A percentile compares a stretch with the other conserved stretches of the same genome.
Conservation (phyloP, 2,113 vertebrate species). For the Pristiophorus japonicus region DNA sequence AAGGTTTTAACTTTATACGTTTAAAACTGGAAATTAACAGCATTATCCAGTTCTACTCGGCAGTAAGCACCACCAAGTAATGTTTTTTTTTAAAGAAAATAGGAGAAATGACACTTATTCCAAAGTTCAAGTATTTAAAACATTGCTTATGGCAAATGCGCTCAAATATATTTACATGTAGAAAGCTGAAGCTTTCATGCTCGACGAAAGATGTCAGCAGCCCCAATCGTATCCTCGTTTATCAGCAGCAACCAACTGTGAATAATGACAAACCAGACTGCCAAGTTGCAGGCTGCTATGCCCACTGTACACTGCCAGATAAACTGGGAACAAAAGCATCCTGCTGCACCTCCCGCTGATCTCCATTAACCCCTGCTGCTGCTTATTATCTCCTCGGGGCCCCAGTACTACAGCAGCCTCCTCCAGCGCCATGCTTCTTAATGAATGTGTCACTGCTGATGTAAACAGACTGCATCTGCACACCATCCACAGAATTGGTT, state of each 20-base stretch:
- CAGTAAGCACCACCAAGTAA: neutral
- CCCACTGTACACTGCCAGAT: constrained; percentile 57
- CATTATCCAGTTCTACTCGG: neutral
- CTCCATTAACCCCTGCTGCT: constrained; percentile 56
- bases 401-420: neutral
- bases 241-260: constrained; percentile 53
- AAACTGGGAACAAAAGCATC: constrained; percentile 57
- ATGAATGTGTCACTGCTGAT: constrained; percentile 37
- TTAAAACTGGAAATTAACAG: neutral
- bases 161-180: neutral
- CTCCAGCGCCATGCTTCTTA: neutral
- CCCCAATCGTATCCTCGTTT: constrained; percentile 55
- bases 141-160: neutral
- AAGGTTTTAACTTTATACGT: constrained; percentile 4
- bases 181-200: constrained; percentile 23
- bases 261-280: constrained; percentile 53
- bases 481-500: constrained; percentile 1
- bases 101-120: constrained; percentile 8
- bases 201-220: constrained; percentile 42
- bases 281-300: constrained; percentile 53
- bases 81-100: neutral
- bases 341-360: constrained; percentile 47
- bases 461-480: constrained; percentile 3
- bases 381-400: constrained; percentile 50
- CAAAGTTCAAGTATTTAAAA: constrained; percentile 26